Evolutionary conservation across 2,888 invertebrate species (phyloP), one percentile per base, ranked within the genome.

Genomic region (Exocentrus adspersus): DNA sequence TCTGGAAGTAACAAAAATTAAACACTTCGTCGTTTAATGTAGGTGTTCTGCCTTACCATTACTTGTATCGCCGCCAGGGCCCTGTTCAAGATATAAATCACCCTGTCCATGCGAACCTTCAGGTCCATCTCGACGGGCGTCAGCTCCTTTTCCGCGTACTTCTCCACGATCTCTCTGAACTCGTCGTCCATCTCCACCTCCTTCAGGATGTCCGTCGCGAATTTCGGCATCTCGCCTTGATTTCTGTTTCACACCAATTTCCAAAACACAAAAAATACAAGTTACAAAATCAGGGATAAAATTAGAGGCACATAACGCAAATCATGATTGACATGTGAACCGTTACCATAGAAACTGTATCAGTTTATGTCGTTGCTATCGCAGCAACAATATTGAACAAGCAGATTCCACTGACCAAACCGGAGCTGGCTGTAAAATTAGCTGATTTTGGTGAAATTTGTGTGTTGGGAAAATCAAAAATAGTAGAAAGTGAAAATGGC

Each of bases 51-150:
- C 62, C 69, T 69, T 66, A 70, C 70, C 68, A 84, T 81, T n/a
- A 87, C 76, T 67, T 84, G 83, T 10, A 84, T 81, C 72, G 86
- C 85, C 58, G 82, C 81, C 2, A 87, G 79, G 0, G 84, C 80
- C 60, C 84, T 85, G 60, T 85, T 83, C 5, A 87, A 71, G 54
- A 87, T 85, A 70, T 84, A 84, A 0, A 85, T 83, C 48, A 88
- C 84, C 21, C 87, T 81, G 62, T 86, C 85, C 1, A 84, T 82
- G 78, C 87, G 86, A 56, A 88, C 86, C 72, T 86, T 84, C 69
- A 87, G 71, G 67, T 87, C 86, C 65, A 86, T 81, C 45, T 79
- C 73, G 32, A 72, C 70, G 1, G 73, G 69, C 1, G 64, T 58
- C 24, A 74, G 14, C n/a, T 58, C 59, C 50, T 62, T 57, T 0